Evolutionary conservation across 2,797 vertebrate species (phyloP), one percentile per base, ranked within the genome.

Genomic region (Gadopsis marmoratus): DNA sequence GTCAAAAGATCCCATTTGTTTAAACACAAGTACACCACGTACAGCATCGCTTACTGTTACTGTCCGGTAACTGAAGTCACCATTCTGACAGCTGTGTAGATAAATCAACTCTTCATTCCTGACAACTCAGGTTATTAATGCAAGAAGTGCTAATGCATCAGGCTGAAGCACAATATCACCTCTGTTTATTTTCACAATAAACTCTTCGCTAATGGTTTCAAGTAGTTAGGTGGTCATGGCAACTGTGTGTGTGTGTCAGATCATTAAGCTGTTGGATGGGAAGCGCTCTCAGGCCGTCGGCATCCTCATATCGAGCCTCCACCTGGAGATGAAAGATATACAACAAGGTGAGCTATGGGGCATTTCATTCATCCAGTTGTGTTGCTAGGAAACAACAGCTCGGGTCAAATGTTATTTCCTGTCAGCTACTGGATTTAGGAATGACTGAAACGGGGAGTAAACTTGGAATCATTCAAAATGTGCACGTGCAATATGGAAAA

Each of bases 311-410:
- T 99, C 98, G 0, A 99, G 98, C 94, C 96, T 99, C 76, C 98
- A 99, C 86, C 94, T 99, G 88, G 98, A 99, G 79, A 99, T 99
- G 97, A 99, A 98, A 87, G 97, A 99, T 80, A 99, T 99, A 82
- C 96, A 97, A 64, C 97, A 97, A 89, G 98, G 98, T 99, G 82
- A 94, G 95, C 53, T 4, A 19, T 0, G 0, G 71, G 37, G 29
- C 2, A 6, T 55, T 47, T 66, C 12, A 63, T 48, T 56, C 6
- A 17, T 26, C 14, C 7, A 31, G 8, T 12, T 23, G 33, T 69
- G 54, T 19, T 47, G 35, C 75, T 23, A 14, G 3, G 3, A 64
- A 53, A 48, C 45, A 51, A 69, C 43, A 21, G 23, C 9, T 12
- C 23, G 1, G 12, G 21, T 47, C 39, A 21, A 23, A 12, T 7